A percentile compares a stretch with the other conserved stretches of the same genome.
phyloP scores from a whole-genome alignment of 2,113 vertebrate genomes.

The Syngnathus typhle region DNA sequence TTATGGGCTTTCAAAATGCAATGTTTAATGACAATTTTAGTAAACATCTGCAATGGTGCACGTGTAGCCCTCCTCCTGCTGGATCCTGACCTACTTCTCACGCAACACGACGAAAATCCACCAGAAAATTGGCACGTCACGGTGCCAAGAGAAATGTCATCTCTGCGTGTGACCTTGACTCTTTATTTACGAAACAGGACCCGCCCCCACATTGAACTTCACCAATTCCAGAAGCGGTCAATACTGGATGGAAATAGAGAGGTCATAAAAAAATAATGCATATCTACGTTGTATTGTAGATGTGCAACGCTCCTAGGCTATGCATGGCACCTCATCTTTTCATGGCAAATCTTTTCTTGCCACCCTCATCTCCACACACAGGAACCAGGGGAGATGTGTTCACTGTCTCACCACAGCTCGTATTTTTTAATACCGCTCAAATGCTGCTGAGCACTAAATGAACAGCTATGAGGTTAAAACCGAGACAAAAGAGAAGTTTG shows the following conservation, averaged over 20 bases:
- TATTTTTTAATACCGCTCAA: neutral
- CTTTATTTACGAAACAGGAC: slow-evolving; percentile 14
- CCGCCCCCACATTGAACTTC: neutral
- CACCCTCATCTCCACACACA: slow-evolving; percentile 33
- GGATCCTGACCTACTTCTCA: slow-evolving; percentile 56
- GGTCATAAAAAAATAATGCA: neutral
- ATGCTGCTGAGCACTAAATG: neutral
- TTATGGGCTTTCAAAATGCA: neutral
- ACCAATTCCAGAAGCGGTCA: neutral
- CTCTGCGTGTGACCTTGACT: slow-evolving; percentile 55
- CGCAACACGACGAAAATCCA: slow-evolving; percentile 30
- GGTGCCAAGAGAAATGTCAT: slow-evolving; percentile 22
- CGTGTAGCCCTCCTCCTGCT: slow-evolving; percentile 3
- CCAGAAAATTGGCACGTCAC: slow-evolving; percentile 23
- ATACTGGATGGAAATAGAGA: neutral
- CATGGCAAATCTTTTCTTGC: slow-evolving; percentile 30
- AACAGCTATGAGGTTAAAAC: neutral
- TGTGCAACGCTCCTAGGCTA: slow-evolving; percentile 4
- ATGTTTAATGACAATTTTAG: neutral
- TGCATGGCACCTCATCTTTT: neutral
- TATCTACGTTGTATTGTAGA: neutral
- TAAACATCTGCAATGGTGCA: neutral
- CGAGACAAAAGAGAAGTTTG: too few species aligned
- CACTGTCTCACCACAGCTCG: slow-evolving; percentile 22
- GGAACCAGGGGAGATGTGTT: slow-evolving; percentile 37